These are phyloP conservation scores for Thryonomys swinderianus DNA, from an alignment of 2,113 vertebrate genomes.

Conservation along the genomic window DNA sequence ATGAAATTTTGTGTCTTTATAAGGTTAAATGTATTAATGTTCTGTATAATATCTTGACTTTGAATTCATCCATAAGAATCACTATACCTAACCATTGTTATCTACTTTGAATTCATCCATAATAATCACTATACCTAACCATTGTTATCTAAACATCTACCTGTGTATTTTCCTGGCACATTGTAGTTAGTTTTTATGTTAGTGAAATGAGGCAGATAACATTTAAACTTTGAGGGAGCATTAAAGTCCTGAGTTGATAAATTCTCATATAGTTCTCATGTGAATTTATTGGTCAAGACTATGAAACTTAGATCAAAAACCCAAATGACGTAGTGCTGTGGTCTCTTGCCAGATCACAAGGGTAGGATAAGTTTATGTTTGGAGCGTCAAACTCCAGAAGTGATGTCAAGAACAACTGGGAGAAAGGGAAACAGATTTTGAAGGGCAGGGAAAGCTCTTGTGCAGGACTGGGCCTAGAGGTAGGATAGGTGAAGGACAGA, in stretches of 20 bases:
- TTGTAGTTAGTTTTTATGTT: background rate
- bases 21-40: background rate
- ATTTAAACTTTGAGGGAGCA: background rate
- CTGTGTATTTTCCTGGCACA: background rate
- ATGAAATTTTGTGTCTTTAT: background rate
- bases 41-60: background rate
- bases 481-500: background rate
- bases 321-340: background rate
- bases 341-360: background rate
- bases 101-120: background rate
- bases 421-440: background rate
- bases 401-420: background rate
- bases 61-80: no score
- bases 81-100: no score
- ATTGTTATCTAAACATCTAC: background rate
- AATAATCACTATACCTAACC: background rate
- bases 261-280: background rate
- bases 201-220: background rate
- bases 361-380: background rate
- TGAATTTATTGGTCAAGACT: background rate
- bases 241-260: background rate
- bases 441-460: background rate
- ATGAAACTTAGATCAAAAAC: background rate
- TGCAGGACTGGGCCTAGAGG: background rate
- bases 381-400: background rate